Evolutionary conservation across 2,888 invertebrate genomes (phyloP), one percentile per base, ranked within the genome.

Genomic region (Scaptomyza caliginosa): DNA sequence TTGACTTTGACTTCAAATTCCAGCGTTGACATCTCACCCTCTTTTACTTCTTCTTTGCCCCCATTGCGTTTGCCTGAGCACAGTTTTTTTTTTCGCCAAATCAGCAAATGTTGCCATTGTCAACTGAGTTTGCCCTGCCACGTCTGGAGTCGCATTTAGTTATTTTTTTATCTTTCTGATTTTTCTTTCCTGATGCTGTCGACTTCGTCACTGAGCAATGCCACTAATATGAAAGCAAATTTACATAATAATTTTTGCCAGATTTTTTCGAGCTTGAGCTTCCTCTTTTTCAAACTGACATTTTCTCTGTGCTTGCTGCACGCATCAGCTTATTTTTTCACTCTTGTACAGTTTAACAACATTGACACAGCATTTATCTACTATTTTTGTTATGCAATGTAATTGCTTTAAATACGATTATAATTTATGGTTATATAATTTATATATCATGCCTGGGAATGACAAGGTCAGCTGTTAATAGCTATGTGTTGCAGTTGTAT

Each of bases 41-140:
- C n/a, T 13, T 19, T 6, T 8, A 13, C 13, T 3, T 26, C 46
- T 5, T 3, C 16, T 1, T 17, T 2, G 19, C 30, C 11, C 19
- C 24, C 11, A 13, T 32, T 55, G 51, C 72, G 26, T 32, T 71
- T 40, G 57, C 40, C 24, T 6, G 60, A 40, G 79, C 72, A 79
- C 72, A 85, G n/a, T n/a, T n/a, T 26, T 26, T 43, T 43, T 81
- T 82, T 81, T 64, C 82, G 85, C 58, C 76, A 86, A 82, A 85
- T 82, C 87, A 86, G 81, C 87, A 85, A 82, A 82, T 82, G 81
- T 86, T 82, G 78, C 87, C 85, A 84, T 86, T 81, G 87, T 86
- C 81, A 78, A 74, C 75, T 66, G 67, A 74, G 59, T 66, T 74
- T 48, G 45, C 40, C 60, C 57, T 62, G 62, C 66, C 59, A 64